phyloP scores from a whole-genome alignment of 2,113 vertebrate species.

The Nicator chloris region DNA sequence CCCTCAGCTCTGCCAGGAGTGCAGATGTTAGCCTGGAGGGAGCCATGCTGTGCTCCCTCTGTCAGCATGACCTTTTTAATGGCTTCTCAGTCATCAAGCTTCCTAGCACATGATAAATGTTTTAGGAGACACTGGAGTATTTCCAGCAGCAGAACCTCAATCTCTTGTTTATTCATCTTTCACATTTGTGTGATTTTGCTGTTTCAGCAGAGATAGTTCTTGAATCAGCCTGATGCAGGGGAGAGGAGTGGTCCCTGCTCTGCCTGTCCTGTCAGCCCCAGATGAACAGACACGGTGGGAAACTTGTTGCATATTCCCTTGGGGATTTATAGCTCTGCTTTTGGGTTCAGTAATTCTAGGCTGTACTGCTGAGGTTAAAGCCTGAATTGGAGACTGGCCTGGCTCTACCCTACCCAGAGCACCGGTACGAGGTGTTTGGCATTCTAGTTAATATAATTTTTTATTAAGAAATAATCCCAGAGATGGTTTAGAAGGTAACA shows the following conservation, averaged over 20 bases:
- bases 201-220: background rate
- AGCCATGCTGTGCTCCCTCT: background rate
- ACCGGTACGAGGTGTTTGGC: rapidly evolving
- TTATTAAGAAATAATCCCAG: background rate
- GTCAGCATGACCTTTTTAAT: background rate
- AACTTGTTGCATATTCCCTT: background rate
- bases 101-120: background rate
- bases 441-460: background rate
- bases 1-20: background rate
- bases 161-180: background rate
- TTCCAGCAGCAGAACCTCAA: background rate
- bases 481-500: background rate
- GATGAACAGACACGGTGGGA: background rate
- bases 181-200: background rate
- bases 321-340: background rate
- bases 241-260: background rate
- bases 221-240: background rate
- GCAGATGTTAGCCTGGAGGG: background rate
- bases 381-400: background rate
- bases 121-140: background rate
- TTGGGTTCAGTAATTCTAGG: background rate
- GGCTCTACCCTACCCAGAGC: background rate
- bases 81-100: background rate
- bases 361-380: background rate
- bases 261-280: background rate